A percentile compares a stretch with the other conserved stretches of the same genome.
These are phyloP conservation scores for Lepidocyrtinus sp. DNA, from an alignment of 2,888 invertebrate species.

Conservation along the genomic window DNA sequence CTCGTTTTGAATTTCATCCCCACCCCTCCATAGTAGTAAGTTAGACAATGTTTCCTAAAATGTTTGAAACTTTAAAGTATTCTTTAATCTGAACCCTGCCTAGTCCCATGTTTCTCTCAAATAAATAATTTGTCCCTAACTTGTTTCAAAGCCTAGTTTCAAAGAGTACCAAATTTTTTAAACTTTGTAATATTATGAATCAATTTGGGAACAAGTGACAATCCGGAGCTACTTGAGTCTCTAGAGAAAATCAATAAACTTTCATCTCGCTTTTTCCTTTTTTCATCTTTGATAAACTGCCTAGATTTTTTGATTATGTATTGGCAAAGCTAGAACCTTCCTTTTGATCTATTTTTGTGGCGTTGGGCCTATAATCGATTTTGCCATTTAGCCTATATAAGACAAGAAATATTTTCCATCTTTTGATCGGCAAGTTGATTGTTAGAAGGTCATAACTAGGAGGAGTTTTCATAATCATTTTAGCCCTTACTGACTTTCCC, in stretches of 20 bases:
- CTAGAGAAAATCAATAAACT: neutral
- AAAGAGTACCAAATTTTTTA: too few species aligned
- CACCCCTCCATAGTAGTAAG: too few species aligned
- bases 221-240: neutral
- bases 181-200: too few species aligned
- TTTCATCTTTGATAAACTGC: neutral
- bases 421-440: slow-evolving; percentile 4
- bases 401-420: neutral
- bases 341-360: neutral
- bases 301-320: slow-evolving; percentile 1
- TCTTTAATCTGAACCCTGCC: too few species aligned
- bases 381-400: neutral
- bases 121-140: too few species aligned
- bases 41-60: too few species aligned
- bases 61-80: too few species aligned
- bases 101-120: too few species aligned
- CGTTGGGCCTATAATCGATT: slow-evolving; percentile 6
- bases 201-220: too few species aligned
- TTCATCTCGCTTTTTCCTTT: slow-evolving; percentile 7
- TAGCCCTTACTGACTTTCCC: neutral
- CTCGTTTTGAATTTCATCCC: too few species aligned
- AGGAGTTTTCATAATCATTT: neutral
- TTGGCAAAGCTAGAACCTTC: neutral
- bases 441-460: slow-evolving; percentile 7
- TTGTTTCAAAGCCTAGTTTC: too few species aligned